Evolutionary conservation across 2,797 vertebrate genomes (phyloP).

Genomic region (Lates japonicus): DNA sequence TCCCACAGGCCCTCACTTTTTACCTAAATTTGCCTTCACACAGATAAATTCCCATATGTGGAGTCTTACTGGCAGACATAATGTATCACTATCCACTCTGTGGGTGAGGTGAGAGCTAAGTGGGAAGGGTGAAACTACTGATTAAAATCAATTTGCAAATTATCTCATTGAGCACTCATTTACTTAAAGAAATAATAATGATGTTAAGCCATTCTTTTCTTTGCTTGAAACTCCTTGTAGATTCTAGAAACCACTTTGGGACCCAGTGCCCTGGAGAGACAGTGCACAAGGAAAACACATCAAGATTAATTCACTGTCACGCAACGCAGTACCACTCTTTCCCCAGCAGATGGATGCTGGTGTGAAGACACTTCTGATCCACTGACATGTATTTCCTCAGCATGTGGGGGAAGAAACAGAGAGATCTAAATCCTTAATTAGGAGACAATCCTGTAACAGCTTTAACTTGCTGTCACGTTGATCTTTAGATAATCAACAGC

Average conservation of each 20-base stretch:
- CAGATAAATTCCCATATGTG: conserved; percentile 37
- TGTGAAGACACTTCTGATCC: neutral
- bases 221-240: neutral
- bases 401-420: neutral
- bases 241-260: neutral
- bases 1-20: conserved; percentile 31
- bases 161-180: neutral
- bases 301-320: neutral
- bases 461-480: neutral
- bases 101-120: conserved; percentile 46
- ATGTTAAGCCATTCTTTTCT: neutral
- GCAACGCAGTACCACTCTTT: conserved; percentile 14
- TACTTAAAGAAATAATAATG: neutral
- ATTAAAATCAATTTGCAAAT: neutral
- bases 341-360: conserved; percentile 38
- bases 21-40: neutral
- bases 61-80: conserved; percentile 50
- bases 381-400: neutral
- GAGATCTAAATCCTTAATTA: conserved; percentile 14
- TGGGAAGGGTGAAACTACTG: conserved; percentile 44
- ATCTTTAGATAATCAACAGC: neutral
- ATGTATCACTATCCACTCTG: conserved; percentile 17
- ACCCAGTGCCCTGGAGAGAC: neutral
- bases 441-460: conserved; percentile 4
- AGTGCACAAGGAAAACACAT: neutral